Percentiles rank a stretch among this genome's conserved stretches.
These are phyloP conservation scores for Plebejus melissa DNA, from an alignment of 2,888 invertebrate genomes.

Conservation along the genomic window DNA sequence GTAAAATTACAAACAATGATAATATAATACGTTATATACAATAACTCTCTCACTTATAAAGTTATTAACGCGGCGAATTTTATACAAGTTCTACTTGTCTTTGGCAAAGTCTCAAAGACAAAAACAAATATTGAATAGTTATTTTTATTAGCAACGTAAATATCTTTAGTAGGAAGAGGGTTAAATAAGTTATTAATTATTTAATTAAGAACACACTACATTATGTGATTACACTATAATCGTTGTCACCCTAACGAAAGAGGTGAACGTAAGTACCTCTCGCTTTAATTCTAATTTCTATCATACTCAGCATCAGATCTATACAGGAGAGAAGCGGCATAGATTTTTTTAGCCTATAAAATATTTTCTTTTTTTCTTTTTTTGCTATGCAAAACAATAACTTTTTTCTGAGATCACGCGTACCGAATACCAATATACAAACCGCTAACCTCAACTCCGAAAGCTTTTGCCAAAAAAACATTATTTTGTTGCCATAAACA, in stretches of 20 bases:
- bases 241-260: constrained; percentile 1
- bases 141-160: neutral
- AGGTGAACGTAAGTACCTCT: constrained; percentile 14
- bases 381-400: constrained; percentile 24
- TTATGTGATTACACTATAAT: neutral
- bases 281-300: constrained; percentile 14
- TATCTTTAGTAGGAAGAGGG: neutral
- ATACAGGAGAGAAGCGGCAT: constrained; percentile 18
- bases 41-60: neutral
- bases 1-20: neutral
- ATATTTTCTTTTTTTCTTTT: constrained; percentile 3
- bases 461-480: neutral
- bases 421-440: constrained; percentile 8
- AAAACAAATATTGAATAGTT: neutral
- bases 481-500: neutral
- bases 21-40: neutral
- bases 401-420: constrained; percentile 18
- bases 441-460: neutral
- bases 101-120: neutral
- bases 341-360: constrained; percentile 9
- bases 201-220: neutral
- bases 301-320: constrained; percentile 12
- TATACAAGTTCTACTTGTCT: neutral
- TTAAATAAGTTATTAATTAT: neutral
- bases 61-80: neutral